phyloP scores from a whole-genome alignment of 1,140 invertebrate species.

The Proales similis region DNA sequence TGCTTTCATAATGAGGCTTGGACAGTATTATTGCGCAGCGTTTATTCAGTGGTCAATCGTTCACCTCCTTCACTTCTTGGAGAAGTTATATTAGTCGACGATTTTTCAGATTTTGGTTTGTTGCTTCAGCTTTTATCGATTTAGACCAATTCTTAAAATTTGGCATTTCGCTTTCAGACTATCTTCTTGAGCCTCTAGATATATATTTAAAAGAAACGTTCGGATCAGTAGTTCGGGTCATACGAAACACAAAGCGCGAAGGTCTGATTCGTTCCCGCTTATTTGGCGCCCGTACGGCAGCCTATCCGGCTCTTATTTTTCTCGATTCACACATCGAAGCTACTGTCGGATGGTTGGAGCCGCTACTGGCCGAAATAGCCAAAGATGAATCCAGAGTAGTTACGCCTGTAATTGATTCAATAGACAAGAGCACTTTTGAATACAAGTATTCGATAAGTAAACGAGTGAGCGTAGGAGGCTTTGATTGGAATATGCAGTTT shows the following conservation, averaged over 20 bases:
- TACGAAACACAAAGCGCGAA: conserved; percentile 62
- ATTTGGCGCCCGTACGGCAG: conserved; percentile 71
- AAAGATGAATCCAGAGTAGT: conserved; percentile 13
- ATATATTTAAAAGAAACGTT: conserved; percentile 35
- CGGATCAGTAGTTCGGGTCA: conserved; percentile 11
- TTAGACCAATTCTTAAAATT: conserved; percentile 79
- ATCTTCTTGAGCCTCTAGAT: conserved; percentile 18
- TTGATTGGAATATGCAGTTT: conserved; percentile 61
- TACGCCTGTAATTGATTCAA: conserved; percentile 34
- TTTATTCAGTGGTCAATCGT: conserved; percentile 78
- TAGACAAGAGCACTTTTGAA: conserved; percentile 35
- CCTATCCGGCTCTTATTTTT: conserved; percentile 80
- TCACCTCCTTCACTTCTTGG: conserved; percentile 69
- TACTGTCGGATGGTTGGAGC: conserved; percentile 35
- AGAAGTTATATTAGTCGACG: conserved; percentile 88
- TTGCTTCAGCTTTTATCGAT: conserved; percentile 76
- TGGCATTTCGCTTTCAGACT: conserved; percentile 50
- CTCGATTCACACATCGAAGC: conserved; percentile 88
- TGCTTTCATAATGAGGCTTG: conserved; percentile 81
- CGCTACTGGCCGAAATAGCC: conserved; percentile 25
- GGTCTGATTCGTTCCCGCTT: conserved; percentile 87
- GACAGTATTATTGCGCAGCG: conserved; percentile 73
- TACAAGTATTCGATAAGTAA: conserved; percentile 9
- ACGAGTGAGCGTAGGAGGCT: conserved; percentile 44
- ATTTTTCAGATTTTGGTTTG: conserved; percentile 80